These are phyloP conservation scores for Pseudomyrmex pallidus DNA, from an alignment of 1,140 invertebrate species.

Conservation along the genomic window DNA sequence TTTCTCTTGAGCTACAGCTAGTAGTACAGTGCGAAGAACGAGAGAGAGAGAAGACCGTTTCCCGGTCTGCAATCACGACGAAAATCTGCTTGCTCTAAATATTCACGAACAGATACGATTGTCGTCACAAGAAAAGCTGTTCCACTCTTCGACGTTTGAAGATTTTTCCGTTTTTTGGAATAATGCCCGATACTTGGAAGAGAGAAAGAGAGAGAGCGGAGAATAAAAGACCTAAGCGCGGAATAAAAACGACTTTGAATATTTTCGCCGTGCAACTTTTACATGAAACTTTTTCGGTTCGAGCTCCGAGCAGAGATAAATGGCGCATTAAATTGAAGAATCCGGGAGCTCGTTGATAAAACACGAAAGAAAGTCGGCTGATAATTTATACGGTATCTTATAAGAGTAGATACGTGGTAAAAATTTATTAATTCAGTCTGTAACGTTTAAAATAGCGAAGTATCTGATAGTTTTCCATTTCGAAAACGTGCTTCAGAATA, in stretches of 20 bases:
- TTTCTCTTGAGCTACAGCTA: not conserved
- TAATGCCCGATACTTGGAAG: constrained; percentile 38
- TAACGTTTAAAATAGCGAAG: not conserved
- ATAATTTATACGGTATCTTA: constrained; percentile 45
- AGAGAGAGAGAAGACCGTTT: no score
- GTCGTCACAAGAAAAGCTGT: not conserved
- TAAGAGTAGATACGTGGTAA: not conserved
- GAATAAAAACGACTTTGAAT: constrained; percentile 52
- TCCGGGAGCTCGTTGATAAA: constrained; percentile 41
- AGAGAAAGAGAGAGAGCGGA: not conserved
- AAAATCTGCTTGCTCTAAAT: constrained; percentile 16
- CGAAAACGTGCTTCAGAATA: not conserved
- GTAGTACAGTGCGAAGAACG: not conserved
- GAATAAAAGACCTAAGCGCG: constrained; percentile 18
- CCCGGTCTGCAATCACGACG: no score
- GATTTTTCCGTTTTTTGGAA: constrained; percentile 16
- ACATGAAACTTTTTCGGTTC: constrained; percentile 42
- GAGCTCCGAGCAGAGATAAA: constrained; percentile 40
- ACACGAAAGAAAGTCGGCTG: constrained; percentile 18
- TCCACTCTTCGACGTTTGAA: constrained; percentile 7
- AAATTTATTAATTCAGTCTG: constrained; percentile 1
- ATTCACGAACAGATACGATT: not conserved
- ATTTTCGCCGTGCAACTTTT: constrained; percentile 47
- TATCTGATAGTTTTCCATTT: not conserved
- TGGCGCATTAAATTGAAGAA: constrained; percentile 46